Base-by-base conservation (phyloP, 2,888 invertebrate species). In the Ethmia dodecea region DNA sequence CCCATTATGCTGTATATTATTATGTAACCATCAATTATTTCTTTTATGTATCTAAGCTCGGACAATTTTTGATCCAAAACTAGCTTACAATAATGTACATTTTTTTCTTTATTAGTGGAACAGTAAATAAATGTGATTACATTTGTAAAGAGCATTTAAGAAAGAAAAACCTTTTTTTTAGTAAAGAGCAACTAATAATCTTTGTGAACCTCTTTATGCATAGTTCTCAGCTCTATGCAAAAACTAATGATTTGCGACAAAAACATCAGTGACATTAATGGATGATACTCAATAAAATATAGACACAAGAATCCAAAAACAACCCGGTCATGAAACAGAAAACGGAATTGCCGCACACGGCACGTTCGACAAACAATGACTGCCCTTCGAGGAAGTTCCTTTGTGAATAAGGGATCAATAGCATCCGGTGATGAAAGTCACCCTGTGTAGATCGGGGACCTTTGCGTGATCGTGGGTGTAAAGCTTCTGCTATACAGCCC, bases 351-450 rank as follows among this genome's bases (percentile, higher is more conserved):
- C 11, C 6, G 14, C 25, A 30, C 15, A 33, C 30, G 30, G 31
- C 50, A 52, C 53, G 55, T 46, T 47, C 35, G n/a, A 34, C 25
- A 25, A 33, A 45, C 43, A 40, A 49, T 45, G 14, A 31, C 33
- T 27, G 24, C 28, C 8, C 26, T 53, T 53, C 52, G 34, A 12
- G 29, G 52, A 55, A 53, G 20, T 30, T 32, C 15, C 40, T 46
- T 51, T 45, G 52, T 47, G 31, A 36, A 22, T 22, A n/a, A 22
- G 33, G 36, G 34, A 37, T 16, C 31, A 29, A 32, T 36, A 29
- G 37, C 48, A 39, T 50, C 49, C 49, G 49, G 49, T 37, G 37
- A 35, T 32, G 1, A 37, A 24, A 14, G 22, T 24, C 40, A 30
- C 45, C 42, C 48, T 39, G 40, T 45, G 22, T 22, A n/a, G 22